Percentiles rank a stretch among this genome's conserved stretches.
Conservation (phyloP, 2,797 vertebrate species). For the Lindbergichthys nudifrons region DNA sequence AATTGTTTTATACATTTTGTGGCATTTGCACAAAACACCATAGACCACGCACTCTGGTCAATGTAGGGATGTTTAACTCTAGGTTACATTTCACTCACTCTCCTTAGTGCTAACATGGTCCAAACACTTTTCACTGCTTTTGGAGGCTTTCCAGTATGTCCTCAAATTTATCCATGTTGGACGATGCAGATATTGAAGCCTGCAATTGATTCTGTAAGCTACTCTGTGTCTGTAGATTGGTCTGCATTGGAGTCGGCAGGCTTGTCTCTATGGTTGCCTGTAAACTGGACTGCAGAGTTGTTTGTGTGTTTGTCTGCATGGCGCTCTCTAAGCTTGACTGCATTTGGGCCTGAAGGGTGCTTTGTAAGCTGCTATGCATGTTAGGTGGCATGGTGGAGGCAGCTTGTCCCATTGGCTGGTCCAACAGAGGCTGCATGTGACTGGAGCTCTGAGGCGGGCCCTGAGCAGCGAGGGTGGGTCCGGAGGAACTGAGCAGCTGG, state of each 20-base stretch:
- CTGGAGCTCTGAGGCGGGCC: constrained; percentile 87
- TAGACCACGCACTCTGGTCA: constrained; percentile 29
- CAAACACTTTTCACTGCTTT: constrained; percentile 89
- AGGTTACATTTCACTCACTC: constrained; percentile 63
- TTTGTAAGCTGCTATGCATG: constrained; percentile 80
- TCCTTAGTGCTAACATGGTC: constrained; percentile 81
- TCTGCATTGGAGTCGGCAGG: constrained; percentile 78
- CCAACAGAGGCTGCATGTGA: constrained; percentile 91
- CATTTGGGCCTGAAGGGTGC: constrained; percentile 78
- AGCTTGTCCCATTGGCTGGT: constrained; percentile 90
- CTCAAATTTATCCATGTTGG: constrained; percentile 95
- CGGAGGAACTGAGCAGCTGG: constrained; percentile 89
- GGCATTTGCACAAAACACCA: constrained; percentile 57
- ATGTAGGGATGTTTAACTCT: constrained; percentile 51
- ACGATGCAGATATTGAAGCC: constrained; percentile 85
- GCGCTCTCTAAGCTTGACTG: constrained; percentile 69
- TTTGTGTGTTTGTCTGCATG: constrained; percentile 72
- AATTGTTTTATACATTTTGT: constrained; percentile 40
- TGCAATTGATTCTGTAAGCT: constrained; percentile 78
- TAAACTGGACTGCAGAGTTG: constrained; percentile 66
- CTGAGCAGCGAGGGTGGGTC: constrained; percentile 88
- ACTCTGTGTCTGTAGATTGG: constrained; percentile 73
- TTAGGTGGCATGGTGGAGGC: constrained; percentile 77
- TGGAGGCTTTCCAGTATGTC: constrained; percentile 94
- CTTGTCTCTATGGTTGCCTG: constrained; percentile 71